Evolutionary conservation across 2,888 invertebrate species (phyloP).

Genomic region (Smittia aterrima): DNA sequence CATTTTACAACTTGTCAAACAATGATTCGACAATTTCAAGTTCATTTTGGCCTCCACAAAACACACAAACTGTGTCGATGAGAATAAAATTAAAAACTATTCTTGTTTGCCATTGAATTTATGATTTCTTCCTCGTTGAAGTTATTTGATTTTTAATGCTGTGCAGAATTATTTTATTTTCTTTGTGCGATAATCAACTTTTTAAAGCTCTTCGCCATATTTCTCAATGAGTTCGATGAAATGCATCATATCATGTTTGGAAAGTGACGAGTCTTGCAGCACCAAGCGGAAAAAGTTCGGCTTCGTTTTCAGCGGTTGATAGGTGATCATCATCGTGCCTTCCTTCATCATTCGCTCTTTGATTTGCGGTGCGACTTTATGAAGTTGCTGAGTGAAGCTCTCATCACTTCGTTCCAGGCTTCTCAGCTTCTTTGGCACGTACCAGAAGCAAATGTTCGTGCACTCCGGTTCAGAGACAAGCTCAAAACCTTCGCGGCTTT

Average conservation of each 20-base stretch:
- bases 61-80: no score
- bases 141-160: background rate
- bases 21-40: no score
- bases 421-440: slow-evolving; percentile 74
- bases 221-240: slow-evolving; percentile 85
- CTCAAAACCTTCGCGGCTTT: slow-evolving; percentile 67
- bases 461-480: slow-evolving; percentile 80
- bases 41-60: no score
- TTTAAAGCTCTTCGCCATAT: slow-evolving; percentile 69
- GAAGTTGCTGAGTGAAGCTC: slow-evolving; percentile 63
- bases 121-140: background rate
- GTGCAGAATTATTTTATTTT: background rate
- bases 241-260: slow-evolving; percentile 78
- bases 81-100: background rate
- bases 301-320: slow-evolving; percentile 79
- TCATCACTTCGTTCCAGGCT: slow-evolving; percentile 56
- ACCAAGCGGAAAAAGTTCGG: slow-evolving; percentile 96
- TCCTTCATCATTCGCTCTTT: slow-evolving; percentile 94
- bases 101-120: background rate
- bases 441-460: slow-evolving; percentile 97
- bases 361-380: slow-evolving; percentile 85
- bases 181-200: background rate
- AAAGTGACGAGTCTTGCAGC: slow-evolving; percentile 84
- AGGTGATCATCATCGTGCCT: slow-evolving; percentile 94
- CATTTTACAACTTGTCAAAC: no score